Percentiles rank a stretch among this genome's conserved stretches.
Conservation (phyloP, 1,140 invertebrate genomes). For the Anoplolepis gracilipes region DNA sequence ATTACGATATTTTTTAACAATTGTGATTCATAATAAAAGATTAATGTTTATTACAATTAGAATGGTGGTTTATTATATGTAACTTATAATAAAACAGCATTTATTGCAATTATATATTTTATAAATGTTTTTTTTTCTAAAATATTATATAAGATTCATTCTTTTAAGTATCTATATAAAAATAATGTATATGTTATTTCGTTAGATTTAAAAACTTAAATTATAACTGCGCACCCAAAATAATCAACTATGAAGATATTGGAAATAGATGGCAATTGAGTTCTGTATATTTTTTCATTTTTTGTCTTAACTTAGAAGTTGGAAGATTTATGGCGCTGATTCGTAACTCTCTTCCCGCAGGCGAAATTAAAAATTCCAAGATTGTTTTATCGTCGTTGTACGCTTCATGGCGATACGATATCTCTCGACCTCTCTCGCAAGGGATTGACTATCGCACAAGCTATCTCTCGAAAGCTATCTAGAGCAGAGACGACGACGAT, state of each 20-base stretch:
- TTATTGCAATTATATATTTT: not conserved
- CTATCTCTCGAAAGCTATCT: conserved; percentile 70
- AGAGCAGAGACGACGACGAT: conserved; percentile 49
- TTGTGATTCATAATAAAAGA: not conserved
- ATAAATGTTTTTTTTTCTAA: not conserved
- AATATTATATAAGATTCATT: not conserved
- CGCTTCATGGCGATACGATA: conserved; percentile 32
- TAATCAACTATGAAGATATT: not conserved
- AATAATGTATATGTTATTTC: not conserved
- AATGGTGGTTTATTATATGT: not conserved
- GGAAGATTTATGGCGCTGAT: not conserved
- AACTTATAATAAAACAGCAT: not conserved
- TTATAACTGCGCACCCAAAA: not conserved
- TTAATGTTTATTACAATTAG: not conserved
- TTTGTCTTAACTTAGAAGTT: not conserved
- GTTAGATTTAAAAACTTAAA: not conserved
- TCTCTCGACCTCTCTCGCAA: conserved; percentile 49
- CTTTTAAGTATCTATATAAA: not conserved
- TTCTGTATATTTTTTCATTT: conserved; percentile 9
- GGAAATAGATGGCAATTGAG: not conserved
- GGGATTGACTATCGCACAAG: conserved; percentile 53
- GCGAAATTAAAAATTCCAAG: conserved; percentile 68
- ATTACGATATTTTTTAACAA: not conserved
- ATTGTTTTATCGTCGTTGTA: conserved; percentile 26
- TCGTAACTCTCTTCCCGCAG: not conserved